Evolutionary conservation across 1,140 invertebrate genomes (phyloP).

Genomic region (Micrasema minimum): DNA sequence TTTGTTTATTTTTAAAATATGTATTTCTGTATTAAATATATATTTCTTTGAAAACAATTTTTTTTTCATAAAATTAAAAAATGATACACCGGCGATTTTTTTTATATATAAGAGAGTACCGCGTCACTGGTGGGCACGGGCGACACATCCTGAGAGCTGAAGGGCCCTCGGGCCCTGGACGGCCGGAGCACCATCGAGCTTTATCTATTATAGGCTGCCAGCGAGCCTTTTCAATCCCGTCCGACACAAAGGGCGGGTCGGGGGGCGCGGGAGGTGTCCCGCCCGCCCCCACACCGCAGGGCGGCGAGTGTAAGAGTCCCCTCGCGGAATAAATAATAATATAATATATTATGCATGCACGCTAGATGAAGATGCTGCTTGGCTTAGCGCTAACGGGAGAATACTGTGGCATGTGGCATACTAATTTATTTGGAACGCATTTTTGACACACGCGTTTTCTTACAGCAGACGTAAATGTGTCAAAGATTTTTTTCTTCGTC

Average conservation of each 20-base stretch:
- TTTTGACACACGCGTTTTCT: too few relatives aligned
- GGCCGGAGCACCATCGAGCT: slow-evolving; percentile 17
- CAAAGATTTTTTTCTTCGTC: too few relatives aligned
- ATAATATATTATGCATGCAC: slow-evolving; percentile 29
- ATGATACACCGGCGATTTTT: too few relatives aligned
- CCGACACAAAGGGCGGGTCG: too few relatives aligned
- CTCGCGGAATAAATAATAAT: slow-evolving; percentile 5
- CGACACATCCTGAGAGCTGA: slow-evolving; percentile 7
- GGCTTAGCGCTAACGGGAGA: slow-evolving; percentile 8
- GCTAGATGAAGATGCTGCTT: slow-evolving; percentile 21
- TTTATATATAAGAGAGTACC: too few relatives aligned
- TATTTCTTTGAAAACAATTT: too few relatives aligned
- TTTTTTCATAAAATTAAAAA: too few relatives aligned
- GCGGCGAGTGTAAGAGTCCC: background rate
- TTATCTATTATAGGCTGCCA: background rate
- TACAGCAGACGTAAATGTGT: too few relatives aligned
- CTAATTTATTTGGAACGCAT: background rate
- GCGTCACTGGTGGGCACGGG: background rate
- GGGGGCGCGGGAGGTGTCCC: background rate
- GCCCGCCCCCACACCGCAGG: background rate
- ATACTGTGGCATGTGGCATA: slow-evolving; percentile 13
- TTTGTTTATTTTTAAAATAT: too few relatives aligned
- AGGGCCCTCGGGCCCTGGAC: slow-evolving; percentile 12
- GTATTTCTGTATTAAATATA: too few relatives aligned
- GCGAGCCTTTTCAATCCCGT: slow-evolving; percentile 13